These are phyloP conservation scores for Monopis laevigella DNA, from an alignment of 2,888 invertebrate genomes.

Conservation along the genomic window DNA sequence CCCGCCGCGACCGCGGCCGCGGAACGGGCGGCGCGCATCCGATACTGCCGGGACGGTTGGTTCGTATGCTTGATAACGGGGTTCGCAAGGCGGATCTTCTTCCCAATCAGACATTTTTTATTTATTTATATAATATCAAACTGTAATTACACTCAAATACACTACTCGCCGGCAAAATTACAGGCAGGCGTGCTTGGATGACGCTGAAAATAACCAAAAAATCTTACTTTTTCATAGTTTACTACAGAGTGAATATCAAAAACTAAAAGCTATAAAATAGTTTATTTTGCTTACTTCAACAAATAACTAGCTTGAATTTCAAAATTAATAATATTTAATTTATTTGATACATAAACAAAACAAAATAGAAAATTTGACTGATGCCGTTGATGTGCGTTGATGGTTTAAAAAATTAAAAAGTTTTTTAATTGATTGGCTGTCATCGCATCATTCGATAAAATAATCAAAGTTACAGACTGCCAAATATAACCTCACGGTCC, in stretches of 20 bases:
- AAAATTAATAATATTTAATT: too few species aligned
- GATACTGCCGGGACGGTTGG: constrained; percentile 19
- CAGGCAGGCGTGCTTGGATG: background rate
- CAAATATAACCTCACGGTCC: too few species aligned
- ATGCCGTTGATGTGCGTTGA: too few species aligned
- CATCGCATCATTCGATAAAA: too few species aligned
- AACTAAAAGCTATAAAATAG: too few species aligned
- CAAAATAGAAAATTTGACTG: too few species aligned
- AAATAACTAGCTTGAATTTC: too few species aligned
- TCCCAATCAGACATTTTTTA: constrained; percentile 7
- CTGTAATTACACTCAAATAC: background rate
- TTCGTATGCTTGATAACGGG: background rate
- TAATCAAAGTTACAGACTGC: too few species aligned
- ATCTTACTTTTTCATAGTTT: background rate
- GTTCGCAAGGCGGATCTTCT: background rate
- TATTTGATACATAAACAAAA: too few species aligned
- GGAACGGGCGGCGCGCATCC: background rate
- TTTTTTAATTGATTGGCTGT: too few species aligned
- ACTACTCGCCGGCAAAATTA: background rate
- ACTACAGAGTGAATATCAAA: background rate
- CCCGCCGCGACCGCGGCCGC: constrained; percentile 14
- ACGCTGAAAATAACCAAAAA: background rate
- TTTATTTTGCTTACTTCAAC: too few species aligned
- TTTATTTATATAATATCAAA: background rate
- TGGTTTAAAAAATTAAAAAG: too few species aligned